Conservation (phyloP, 1,140 invertebrate genomes). For the Pseudomyrmex gracilis region DNA sequence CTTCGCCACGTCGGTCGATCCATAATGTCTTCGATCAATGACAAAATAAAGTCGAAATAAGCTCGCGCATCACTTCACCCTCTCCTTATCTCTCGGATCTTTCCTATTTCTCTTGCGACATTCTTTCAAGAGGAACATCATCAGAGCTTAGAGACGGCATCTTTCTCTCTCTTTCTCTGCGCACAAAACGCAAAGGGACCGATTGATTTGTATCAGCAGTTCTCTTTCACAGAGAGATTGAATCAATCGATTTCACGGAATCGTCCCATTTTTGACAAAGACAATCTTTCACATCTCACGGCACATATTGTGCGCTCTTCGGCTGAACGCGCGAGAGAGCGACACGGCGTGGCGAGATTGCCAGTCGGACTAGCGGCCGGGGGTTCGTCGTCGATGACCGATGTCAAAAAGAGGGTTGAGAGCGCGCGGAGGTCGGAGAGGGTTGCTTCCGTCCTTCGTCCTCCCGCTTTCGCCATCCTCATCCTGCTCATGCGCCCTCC, state of each 20-base stretch:
- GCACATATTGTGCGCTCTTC: not conserved
- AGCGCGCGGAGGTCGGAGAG: slow-evolving; percentile 48
- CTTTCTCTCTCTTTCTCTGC: too few species aligned
- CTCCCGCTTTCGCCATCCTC: slow-evolving; percentile 58
- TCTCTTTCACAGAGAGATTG: not conserved
- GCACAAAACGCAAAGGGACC: too few species aligned
- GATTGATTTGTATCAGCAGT: not conserved
- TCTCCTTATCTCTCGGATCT: not conserved
- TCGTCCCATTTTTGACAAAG: too few species aligned
- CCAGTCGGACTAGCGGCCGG: slow-evolving; percentile 69
- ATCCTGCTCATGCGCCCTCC: slow-evolving; percentile 80
- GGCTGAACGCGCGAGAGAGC: slow-evolving; percentile 16
- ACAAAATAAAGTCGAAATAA: slow-evolving; percentile 12
- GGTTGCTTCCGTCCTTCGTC: slow-evolving; percentile 52
- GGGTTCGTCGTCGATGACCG: slow-evolving; percentile 69
- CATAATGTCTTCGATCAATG: slow-evolving; percentile 15
- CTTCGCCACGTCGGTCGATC: slow-evolving; percentile 45
- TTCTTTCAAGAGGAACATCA: not conserved
- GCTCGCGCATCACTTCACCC: slow-evolving; percentile 9
- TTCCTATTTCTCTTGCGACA: not conserved
- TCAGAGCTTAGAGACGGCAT: too few species aligned
- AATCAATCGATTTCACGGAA: not conserved
- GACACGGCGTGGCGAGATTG: slow-evolving; percentile 66
- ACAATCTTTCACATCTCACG: not conserved
- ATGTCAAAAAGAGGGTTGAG: slow-evolving; percentile 52